These are phyloP conservation scores for Lasioglossum zephyrum DNA, from an alignment of 2,888 invertebrate genomes.

Conservation along the genomic window DNA sequence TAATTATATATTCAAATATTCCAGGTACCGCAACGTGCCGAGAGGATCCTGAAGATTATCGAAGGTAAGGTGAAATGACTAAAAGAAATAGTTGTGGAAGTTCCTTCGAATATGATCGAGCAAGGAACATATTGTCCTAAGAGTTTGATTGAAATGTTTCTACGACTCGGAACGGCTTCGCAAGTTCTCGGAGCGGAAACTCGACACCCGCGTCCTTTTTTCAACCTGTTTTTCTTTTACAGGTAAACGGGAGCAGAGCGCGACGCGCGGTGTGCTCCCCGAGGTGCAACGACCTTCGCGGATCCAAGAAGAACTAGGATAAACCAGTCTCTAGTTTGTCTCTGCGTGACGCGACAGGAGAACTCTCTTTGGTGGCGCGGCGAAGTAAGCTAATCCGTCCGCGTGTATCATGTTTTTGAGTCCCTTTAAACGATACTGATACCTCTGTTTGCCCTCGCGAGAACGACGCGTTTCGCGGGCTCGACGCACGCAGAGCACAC, in stretches of 20 bases:
- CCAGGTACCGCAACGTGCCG: not conserved
- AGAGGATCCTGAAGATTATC: not conserved
- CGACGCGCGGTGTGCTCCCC: slow-evolving; percentile 24
- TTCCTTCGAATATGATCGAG: not conserved
- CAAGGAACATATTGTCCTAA: not conserved
- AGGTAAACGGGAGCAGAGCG: slow-evolving; percentile 39
- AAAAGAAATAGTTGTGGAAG: not conserved
- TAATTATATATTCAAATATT: not conserved
- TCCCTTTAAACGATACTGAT: slow-evolving; percentile 58
- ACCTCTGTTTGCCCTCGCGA: slow-evolving; percentile 35
- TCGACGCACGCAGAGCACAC: not conserved
- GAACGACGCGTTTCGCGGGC: slow-evolving; percentile 24
- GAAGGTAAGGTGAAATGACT: not conserved
- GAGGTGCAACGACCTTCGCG: slow-evolving; percentile 59
- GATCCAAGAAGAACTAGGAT: slow-evolving; percentile 54
- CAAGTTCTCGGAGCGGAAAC: slow-evolving; percentile 20
- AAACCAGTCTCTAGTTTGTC: slow-evolving; percentile 51
- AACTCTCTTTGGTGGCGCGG: slow-evolving; percentile 38
- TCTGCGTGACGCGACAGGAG: slow-evolving; percentile 19
- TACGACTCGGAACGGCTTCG: not conserved
- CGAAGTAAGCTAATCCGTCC: slow-evolving; percentile 55
- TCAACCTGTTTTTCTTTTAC: slow-evolving; percentile 21
- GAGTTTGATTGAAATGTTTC: not conserved
- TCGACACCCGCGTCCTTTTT: slow-evolving; percentile 38
- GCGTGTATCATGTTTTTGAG: slow-evolving; percentile 54